phyloP scores from a whole-genome alignment of 2,797 vertebrate species.

The Hafferia zeledoni region DNA sequence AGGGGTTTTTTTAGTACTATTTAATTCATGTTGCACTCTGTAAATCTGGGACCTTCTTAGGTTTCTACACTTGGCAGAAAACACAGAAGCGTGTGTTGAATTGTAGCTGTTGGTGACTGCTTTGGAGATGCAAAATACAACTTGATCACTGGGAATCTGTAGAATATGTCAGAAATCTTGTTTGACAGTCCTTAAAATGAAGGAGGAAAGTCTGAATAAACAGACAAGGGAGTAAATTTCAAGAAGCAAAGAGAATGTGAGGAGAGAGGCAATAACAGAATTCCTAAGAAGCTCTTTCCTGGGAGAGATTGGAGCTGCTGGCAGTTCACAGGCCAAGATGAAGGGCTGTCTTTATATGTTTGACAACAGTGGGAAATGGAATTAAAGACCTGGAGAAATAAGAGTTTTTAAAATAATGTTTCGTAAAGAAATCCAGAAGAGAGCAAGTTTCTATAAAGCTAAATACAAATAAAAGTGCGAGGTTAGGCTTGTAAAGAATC shows the following conservation, averaged over 20 bases:
- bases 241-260: neutral
- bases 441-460: neutral
- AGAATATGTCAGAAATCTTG: constrained; percentile 6
- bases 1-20: neutral
- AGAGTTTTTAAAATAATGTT: neutral
- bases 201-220: neutral
- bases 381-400: neutral
- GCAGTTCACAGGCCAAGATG: neutral
- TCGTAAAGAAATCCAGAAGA: neutral
- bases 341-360: neutral
- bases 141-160: neutral
- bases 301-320: neutral
- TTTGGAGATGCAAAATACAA: neutral
- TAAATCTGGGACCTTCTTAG: neutral
- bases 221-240: neutral
- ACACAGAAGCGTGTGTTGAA: neutral
- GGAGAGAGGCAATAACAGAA: neutral
- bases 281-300: neutral
- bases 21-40: neutral
- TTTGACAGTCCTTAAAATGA: neutral
- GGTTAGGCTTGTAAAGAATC: neutral
- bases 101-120: neutral
- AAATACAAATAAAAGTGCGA: neutral
- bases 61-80: neutral
- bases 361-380: neutral